Conservation (phyloP, 2,888 invertebrate species). For the Agrilus mali region DNA sequence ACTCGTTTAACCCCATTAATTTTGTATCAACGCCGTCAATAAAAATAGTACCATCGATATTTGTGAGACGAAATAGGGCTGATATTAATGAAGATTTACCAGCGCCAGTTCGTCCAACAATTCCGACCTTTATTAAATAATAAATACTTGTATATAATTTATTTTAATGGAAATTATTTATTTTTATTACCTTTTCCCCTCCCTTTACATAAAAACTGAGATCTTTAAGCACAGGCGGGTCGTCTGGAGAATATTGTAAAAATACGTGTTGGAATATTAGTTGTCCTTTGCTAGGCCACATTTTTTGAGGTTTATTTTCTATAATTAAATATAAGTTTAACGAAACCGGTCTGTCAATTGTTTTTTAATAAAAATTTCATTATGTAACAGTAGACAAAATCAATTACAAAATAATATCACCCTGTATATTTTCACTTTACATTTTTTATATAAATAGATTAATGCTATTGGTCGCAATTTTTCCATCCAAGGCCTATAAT, state of each 20-base stretch:
- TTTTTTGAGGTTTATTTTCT: slow-evolving; percentile 2
- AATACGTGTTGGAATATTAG: slow-evolving; percentile 46
- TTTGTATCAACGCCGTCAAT: slow-evolving; percentile 66
- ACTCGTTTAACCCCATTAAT: slow-evolving; percentile 57
- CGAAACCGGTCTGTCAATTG: no score
- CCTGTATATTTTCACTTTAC: no score
- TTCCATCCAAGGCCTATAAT: no score
- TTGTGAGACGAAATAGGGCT: slow-evolving; percentile 69
- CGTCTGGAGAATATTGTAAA: slow-evolving; percentile 48
- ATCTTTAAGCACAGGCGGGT: slow-evolving; percentile 56
- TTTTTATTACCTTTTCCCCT: slow-evolving; percentile 45
- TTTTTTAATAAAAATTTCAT: no score
- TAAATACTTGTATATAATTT: neutral
- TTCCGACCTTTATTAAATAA: slow-evolving; percentile 47
- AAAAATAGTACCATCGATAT: slow-evolving; percentile 58
- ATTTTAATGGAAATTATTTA: neutral
- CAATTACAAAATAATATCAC: no score
- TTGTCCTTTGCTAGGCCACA: slow-evolving; percentile 46
- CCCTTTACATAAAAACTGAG: slow-evolving; percentile 47
- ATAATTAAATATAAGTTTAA: no score
- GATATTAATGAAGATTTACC: slow-evolving; percentile 74
- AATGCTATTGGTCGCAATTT: no score
- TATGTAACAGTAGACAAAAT: no score
- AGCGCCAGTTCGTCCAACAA: slow-evolving; percentile 78
- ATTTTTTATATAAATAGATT: no score